These are phyloP conservation scores for Cyclargus thomasi DNA, from an alignment of 1,140 invertebrate genomes.

Conservation along the genomic window DNA sequence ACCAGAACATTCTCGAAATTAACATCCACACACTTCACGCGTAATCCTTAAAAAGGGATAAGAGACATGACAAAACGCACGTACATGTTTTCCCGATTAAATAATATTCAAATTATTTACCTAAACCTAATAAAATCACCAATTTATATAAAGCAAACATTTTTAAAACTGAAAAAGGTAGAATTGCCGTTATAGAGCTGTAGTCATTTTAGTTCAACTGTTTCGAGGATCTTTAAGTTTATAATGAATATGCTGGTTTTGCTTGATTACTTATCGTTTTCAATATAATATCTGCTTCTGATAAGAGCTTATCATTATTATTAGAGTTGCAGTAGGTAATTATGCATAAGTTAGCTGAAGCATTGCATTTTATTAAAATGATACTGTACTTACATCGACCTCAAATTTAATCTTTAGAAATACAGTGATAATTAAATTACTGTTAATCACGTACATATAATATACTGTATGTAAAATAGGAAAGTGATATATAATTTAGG, in stretches of 20 bases:
- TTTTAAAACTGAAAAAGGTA: not conserved
- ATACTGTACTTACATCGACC: too few relatives aligned
- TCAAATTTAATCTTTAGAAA: too few relatives aligned
- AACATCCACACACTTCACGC: conserved; percentile 20
- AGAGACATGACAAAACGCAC: too few relatives aligned
- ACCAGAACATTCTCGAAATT: conserved; percentile 37
- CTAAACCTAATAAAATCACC: not conserved
- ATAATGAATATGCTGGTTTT: not conserved
- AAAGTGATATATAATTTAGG: too few relatives aligned
- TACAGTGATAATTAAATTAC: too few relatives aligned
- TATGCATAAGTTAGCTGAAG: too few relatives aligned
- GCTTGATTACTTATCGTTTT: not conserved
- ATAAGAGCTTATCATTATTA: too few relatives aligned
- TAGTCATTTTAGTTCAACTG: not conserved
- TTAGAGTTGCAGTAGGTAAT: too few relatives aligned
- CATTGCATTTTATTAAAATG: too few relatives aligned
- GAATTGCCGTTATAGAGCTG: not conserved
- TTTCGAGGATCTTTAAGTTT: not conserved
- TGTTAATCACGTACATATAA: too few relatives aligned
- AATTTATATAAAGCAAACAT: not conserved
- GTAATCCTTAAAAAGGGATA: not conserved
- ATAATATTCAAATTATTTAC: not conserved
- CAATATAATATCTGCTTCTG: too few relatives aligned
- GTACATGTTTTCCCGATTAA: not conserved
- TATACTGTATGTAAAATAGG: too few relatives aligned